These are phyloP conservation scores for Lasaia peninsularis DNA, from an alignment of 1,140 invertebrate genomes.

Conservation along the genomic window DNA sequence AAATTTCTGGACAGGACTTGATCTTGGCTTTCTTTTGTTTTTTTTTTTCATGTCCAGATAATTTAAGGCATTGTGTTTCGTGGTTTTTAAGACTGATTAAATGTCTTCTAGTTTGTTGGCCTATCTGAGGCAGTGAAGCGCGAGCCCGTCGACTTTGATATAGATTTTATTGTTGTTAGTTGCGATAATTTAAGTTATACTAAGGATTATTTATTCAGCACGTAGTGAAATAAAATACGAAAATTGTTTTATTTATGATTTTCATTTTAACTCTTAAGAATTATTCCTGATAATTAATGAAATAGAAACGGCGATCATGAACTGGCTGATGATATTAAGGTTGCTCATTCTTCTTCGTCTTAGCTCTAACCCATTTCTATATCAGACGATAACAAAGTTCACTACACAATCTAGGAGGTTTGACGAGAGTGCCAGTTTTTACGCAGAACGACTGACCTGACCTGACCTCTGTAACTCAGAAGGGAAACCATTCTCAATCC, in stretches of 20 bases:
- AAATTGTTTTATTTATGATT: neutral
- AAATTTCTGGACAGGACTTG: slow-evolving; percentile 42
- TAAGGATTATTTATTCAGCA: slow-evolving; percentile 73
- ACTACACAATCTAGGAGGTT: too few species aligned
- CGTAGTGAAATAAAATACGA: slow-evolving; percentile 56
- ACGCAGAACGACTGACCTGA: too few species aligned
- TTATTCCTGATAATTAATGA: too few species aligned
- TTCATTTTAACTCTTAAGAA: neutral
- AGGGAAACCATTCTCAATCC: too few species aligned
- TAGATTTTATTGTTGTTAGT: slow-evolving; percentile 9
- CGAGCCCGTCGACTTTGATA: slow-evolving; percentile 73
- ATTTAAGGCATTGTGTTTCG: slow-evolving; percentile 49
- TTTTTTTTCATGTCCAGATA: slow-evolving; percentile 31
- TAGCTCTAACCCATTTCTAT: too few species aligned
- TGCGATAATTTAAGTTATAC: slow-evolving; percentile 43
- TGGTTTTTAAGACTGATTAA: slow-evolving; percentile 52
- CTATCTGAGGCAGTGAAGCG: slow-evolving; percentile 48
- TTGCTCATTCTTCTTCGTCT: too few species aligned
- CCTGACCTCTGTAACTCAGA: too few species aligned
- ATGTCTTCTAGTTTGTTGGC: slow-evolving; percentile 33
- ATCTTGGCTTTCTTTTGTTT: slow-evolving; percentile 26
- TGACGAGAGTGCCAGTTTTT: too few species aligned
- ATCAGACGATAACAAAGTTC: too few species aligned
- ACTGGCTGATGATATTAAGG: too few species aligned
- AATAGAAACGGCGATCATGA: too few species aligned